These are phyloP conservation scores for Aspidiotus rigidus DNA, from an alignment of 2,888 invertebrate species.

Conservation along the genomic window DNA sequence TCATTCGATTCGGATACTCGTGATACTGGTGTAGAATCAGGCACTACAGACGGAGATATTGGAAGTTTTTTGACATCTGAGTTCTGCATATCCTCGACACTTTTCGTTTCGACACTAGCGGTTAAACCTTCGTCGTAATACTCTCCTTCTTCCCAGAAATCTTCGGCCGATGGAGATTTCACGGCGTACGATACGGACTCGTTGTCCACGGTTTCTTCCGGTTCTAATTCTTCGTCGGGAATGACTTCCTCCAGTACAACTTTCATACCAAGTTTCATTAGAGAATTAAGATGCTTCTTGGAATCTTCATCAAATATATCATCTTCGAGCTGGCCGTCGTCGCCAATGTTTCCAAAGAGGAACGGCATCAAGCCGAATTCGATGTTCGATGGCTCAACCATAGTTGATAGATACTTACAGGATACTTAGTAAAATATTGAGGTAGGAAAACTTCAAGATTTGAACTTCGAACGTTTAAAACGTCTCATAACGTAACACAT, in stretches of 20 bases:
- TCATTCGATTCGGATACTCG: slow-evolving; percentile 41
- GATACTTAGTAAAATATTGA: no score
- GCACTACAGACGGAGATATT: slow-evolving; percentile 67
- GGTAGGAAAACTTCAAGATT: no score
- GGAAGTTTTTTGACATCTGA: slow-evolving; percentile 42
- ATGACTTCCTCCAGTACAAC: slow-evolving; percentile 74
- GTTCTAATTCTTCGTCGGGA: slow-evolving; percentile 41
- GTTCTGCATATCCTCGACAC: neutral
- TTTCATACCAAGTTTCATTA: slow-evolving; percentile 66
- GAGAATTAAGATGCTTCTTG: slow-evolving; percentile 71
- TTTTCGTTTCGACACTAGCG: neutral
- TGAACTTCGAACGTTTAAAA: no score
- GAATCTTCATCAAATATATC: slow-evolving; percentile 70
- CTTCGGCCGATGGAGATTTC: slow-evolving; percentile 68
- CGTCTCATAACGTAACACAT: no score
- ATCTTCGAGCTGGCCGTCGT: slow-evolving; percentile 80
- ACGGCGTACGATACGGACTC: slow-evolving; percentile 41
- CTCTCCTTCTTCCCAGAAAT: slow-evolving; percentile 90
- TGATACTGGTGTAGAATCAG: slow-evolving; percentile 46
- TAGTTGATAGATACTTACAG: no score
- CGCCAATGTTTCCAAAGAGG: slow-evolving; percentile 90
- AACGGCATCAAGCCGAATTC: slow-evolving; percentile 38
- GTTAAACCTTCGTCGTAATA: slow-evolving; percentile 54
- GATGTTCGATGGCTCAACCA: no score
- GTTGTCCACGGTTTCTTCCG: slow-evolving; percentile 33